Base-by-base conservation (phyloP, 2,888 invertebrate genomes). In the Candidula unifasciata region DNA sequence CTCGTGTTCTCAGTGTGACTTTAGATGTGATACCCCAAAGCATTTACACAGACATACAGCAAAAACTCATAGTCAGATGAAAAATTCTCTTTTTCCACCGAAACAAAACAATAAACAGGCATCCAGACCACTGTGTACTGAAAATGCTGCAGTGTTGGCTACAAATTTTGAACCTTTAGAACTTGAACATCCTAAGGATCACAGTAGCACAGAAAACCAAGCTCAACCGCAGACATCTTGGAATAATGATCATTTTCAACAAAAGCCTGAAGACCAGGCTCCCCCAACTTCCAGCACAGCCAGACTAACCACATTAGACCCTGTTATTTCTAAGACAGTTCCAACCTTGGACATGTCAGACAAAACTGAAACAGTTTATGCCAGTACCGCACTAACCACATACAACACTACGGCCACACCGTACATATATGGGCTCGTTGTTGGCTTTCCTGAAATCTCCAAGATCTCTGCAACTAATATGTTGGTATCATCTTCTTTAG, bases 1-100 rank as follows among this genome's bases (percentile, higher is more conserved):
- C 1, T 64, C 73, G 0, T 86, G 86, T 21, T 74, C 76, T 5
- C 54, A 54, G 24, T 86, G 86, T 57, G 77, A 80, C 13, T 81
- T 60, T 33, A 71, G 76, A n/a, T 86, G 83, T 71, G 80, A 77
- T 52, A 76, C 80, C 30, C 69, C 71, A 16, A 83, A 86, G 68
- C 79, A 80, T 33, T 71, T 83, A 30, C 74, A 73, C 2, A 86
- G 80, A 44, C 86, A 86, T 66, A 13, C 69, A 37, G 68, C 2
- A 24, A 80, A 77, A 44, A 16, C 13, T 24, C 86, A 86, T 64
- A 2, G 21, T 13, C 52, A 78, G 52, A 18, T 71, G 21, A 57
- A 44, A 64, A 60, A 27, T 27, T 2, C 8, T 57, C 54, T 68
- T 30, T 54, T 69, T 21, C 3, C 78, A n/a, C 44, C 37, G 52